Base-by-base conservation (phyloP, 2,888 invertebrate species). In the Nomada flava region DNA sequence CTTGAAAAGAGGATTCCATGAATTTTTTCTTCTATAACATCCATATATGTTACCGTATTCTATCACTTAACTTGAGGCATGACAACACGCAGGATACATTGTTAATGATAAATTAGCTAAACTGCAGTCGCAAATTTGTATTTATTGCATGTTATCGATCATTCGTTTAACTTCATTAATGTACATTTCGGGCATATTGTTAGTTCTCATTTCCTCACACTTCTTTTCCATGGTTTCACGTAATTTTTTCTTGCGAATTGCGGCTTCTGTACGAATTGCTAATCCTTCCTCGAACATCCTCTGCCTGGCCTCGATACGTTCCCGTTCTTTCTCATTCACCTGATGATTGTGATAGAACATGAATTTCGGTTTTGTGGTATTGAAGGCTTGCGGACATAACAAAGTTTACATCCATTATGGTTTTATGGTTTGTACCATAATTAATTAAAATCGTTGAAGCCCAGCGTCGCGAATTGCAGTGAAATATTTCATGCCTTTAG, bases 301-400 rank as follows among this genome's bases (percentile, higher is more conserved):
- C 90, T 96, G 95, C 3, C 96, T 95, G 15, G 95, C 90, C 57
- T 95, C 95, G 23, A 96, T 96, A 94, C 95, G 95, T 82, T 96
- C 95, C 10, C 95, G 94, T 91, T 97, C 96, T 88, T 96, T 97
- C 84, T 96, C 95, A 89, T 96, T 96, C 65, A 97, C 94, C 90
- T 94, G 87, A 26, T 13, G 9, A 29, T 13, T 13, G 59, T 42
- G n/a, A 60, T 42, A n/a, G 52, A 18, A 36, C 15, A 47, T 20
- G 15, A 65, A 47, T 23, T 63, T 26, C 23, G 11, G 20, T 20
- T 36, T 18, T 50, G 18, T 50, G 18, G 18, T 26, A 59, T 29
- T 26, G 26, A 36, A 7, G 0, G 36, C 36, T 7, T 36, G 36
- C 36, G 1, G 7, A 7, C 36, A 7, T 36, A 36, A 36, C 7